phyloP scores from a whole-genome alignment of 1,140 invertebrate species.

The Neodiprion lecontei region DNA sequence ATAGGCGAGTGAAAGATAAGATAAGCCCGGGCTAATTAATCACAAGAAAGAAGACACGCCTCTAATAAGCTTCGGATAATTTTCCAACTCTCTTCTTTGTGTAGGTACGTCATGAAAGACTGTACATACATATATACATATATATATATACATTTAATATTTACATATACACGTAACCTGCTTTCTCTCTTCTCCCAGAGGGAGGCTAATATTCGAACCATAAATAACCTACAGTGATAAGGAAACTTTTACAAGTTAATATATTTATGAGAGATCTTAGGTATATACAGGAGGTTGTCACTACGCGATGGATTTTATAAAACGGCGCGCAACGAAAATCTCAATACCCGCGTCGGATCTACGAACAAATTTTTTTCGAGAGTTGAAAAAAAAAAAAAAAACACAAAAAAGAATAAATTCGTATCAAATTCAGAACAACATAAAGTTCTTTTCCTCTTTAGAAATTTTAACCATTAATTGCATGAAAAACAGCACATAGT shows the following conservation, averaged over 20 bases:
- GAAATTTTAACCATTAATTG: too few species aligned
- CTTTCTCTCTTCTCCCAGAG: background rate
- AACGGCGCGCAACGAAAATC: too few species aligned
- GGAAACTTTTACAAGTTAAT: background rate
- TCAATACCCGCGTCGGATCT: too few species aligned
- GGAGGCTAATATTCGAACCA: background rate
- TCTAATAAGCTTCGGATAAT: constrained; percentile 15
- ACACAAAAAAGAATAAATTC: too few species aligned
- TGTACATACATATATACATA: too few species aligned
- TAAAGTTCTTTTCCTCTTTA: too few species aligned
- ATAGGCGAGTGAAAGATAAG: background rate
- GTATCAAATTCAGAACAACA: too few species aligned
- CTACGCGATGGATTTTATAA: too few species aligned
- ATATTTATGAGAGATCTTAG: background rate
- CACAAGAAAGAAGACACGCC: constrained; percentile 14
- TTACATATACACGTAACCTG: too few species aligned
- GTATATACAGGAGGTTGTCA: background rate
- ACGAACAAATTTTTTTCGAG: background rate
- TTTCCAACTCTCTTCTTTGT: background rate
- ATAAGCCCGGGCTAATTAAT: constrained; percentile 7
- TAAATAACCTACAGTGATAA: background rate
- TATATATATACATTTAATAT: too few species aligned
- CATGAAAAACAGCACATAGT: too few species aligned
- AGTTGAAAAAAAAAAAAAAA: background rate
- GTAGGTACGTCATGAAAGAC: too few species aligned